These are phyloP conservation scores for Drosophila nebulosa DNA, from an alignment of 1,140 invertebrate genomes.

Conservation along the genomic window DNA sequence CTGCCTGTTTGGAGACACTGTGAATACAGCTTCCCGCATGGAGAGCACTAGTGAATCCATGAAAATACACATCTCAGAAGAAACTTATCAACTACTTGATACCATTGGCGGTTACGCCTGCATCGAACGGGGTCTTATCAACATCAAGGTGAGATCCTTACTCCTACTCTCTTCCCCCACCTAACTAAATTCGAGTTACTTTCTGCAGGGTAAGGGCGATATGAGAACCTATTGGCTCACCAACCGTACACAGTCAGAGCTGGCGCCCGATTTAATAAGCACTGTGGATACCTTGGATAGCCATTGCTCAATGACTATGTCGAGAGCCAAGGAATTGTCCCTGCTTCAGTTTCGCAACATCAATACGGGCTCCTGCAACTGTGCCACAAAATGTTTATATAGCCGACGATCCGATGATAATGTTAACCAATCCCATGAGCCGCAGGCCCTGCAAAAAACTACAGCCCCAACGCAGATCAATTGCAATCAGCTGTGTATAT, in stretches of 20 bases:
- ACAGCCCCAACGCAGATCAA: slow-evolving; percentile 44
- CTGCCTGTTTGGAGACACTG: slow-evolving; percentile 96
- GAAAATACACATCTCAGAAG: slow-evolving; percentile 96
- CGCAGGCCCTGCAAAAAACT: slow-evolving; percentile 17
- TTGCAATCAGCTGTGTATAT: slow-evolving; percentile 66
- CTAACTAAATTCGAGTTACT: neutral
- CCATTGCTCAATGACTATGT: slow-evolving; percentile 21
- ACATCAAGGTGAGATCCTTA: slow-evolving; percentile 86
- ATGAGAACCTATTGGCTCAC: slow-evolving; percentile 92
- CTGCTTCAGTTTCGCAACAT: slow-evolving; percentile 20
- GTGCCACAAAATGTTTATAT: slow-evolving; percentile 67
- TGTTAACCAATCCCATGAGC: slow-evolving; percentile 43
- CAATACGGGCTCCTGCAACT: slow-evolving; percentile 54
- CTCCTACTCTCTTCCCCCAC: fast-evolving
- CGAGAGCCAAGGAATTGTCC: slow-evolving; percentile 16
- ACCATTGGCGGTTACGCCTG: slow-evolving; percentile 83
- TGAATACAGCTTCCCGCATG: slow-evolving; percentile 94
- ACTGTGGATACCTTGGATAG: slow-evolving; percentile 55
- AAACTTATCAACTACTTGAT: slow-evolving; percentile 88
- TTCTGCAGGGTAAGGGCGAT: slow-evolving; percentile 90
- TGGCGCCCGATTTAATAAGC: slow-evolving; percentile 67
- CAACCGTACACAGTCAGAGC: slow-evolving; percentile 60
- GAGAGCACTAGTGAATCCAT: slow-evolving; percentile 92
- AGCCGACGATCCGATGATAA: slow-evolving; percentile 73
- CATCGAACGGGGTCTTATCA: slow-evolving; percentile 85